phyloP scores from a whole-genome alignment of 2,797 vertebrate species.

The Adrianichthys oophorus region DNA sequence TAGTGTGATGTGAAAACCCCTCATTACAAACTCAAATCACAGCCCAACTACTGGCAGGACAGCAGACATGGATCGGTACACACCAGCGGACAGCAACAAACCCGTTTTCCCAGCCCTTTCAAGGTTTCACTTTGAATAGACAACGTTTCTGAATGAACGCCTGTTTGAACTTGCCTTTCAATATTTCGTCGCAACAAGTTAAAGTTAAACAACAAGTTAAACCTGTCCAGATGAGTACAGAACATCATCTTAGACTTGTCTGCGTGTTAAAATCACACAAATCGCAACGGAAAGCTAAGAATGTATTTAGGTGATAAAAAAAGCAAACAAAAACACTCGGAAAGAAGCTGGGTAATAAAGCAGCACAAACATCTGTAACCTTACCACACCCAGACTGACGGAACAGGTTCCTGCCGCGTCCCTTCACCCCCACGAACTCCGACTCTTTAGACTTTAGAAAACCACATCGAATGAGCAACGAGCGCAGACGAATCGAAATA shows the following conservation, averaged over 20 bases:
- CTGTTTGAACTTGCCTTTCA: too few species aligned
- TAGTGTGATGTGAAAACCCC: conserved; percentile 65
- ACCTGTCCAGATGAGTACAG: too few species aligned
- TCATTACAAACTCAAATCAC: conserved; percentile 80
- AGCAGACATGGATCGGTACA: conserved; percentile 30
- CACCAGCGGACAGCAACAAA: conserved; percentile 27
- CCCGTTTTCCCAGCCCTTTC: background rate
- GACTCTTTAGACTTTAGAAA: conserved; percentile 9
- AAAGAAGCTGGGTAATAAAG: conserved; percentile 34
- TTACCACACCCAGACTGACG: conserved; percentile 74
- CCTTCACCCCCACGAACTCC: conserved; percentile 2
- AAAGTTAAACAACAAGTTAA: too few species aligned
- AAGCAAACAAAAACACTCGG: conserved; percentile 6
- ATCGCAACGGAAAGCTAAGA: conserved; percentile 33
- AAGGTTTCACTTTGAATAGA: conserved; percentile 2
- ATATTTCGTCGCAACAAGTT: too few species aligned
- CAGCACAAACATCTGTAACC: conserved; percentile 61
- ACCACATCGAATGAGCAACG: conserved; percentile 51
- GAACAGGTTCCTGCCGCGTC: conserved; percentile 72
- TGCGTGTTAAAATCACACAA: too few species aligned
- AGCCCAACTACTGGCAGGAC: conserved; percentile 63
- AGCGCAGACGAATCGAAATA: conserved; percentile 23
- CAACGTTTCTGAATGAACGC: conserved; percentile 16
- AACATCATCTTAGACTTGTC: too few species aligned
- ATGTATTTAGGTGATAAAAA: conserved; percentile 23